A percentile compares a stretch with the other conserved stretches of the same genome.
phyloP scores from a whole-genome alignment of 2,113 vertebrate genomes.

The Phalacrocorax aristotelis region DNA sequence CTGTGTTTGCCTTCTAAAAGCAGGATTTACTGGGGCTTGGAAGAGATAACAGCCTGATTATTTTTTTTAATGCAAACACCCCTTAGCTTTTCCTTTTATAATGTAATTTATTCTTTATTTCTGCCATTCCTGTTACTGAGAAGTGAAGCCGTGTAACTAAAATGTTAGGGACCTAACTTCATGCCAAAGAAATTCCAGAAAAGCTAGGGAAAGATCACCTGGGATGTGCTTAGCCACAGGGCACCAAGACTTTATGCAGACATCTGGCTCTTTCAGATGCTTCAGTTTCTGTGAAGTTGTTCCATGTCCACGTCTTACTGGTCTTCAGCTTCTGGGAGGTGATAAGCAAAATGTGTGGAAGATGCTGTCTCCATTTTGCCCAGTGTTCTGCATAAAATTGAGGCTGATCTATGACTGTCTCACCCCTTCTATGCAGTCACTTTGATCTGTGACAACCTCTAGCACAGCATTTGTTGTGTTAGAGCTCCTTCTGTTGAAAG shows the following conservation, averaged over 20 bases:
- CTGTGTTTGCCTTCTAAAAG: neutral
- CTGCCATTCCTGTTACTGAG: neutral
- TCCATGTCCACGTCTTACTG: neutral
- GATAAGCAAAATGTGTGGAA: neutral
- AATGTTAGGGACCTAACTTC: neutral
- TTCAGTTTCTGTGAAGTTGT: neutral
- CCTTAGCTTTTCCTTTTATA: neutral
- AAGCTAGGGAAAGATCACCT: neutral
- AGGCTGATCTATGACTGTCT: neutral
- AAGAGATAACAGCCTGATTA: neutral
- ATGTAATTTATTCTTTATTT: neutral
- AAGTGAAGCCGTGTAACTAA: neutral
- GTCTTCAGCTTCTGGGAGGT: neutral
- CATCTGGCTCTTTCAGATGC: neutral
- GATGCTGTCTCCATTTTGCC: neutral
- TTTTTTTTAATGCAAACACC: neutral
- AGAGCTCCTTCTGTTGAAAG: conserved; percentile 45
- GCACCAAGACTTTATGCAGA: neutral
- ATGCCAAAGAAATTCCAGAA: neutral
- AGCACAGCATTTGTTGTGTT: neutral
- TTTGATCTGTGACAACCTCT: neutral
- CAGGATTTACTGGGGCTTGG: neutral
- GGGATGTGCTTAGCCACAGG: neutral
- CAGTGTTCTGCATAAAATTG: neutral
- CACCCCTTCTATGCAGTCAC: neutral